phyloP scores from a whole-genome alignment of 2,888 invertebrate genomes.

The Callosobruchus maculatus region DNA sequence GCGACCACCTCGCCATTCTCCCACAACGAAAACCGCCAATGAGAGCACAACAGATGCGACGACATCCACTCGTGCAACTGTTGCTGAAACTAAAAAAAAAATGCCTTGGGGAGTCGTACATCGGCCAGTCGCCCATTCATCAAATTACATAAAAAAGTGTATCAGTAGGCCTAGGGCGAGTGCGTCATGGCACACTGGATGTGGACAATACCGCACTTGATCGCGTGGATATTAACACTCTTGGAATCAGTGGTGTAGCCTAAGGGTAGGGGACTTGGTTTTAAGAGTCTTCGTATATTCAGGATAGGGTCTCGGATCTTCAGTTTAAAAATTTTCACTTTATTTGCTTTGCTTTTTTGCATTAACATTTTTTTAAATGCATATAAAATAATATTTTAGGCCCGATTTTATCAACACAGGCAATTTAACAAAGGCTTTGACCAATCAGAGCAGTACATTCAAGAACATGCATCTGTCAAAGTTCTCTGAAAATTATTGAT shows the following conservation, averaged over 20 bases:
- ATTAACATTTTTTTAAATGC: no score
- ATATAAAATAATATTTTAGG: no score
- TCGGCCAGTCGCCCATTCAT: slow-evolving; percentile 22
- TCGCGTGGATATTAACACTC: slow-evolving; percentile 27
- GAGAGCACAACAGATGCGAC: neutral
- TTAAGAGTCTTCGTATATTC: neutral
- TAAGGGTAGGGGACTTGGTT: no score
- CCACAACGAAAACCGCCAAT: neutral
- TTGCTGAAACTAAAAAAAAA: slow-evolving; percentile 39
- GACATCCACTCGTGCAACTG: slow-evolving; percentile 38
- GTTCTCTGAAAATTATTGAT: no score
- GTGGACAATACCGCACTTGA: slow-evolving; percentile 39
- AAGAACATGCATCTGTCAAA: no score
- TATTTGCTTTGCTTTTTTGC: no score
- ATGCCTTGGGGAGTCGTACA: slow-evolving; percentile 22
- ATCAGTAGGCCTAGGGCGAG: neutral
- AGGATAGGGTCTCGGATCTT: no score
- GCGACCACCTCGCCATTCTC: no score
- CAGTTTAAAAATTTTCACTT: no score
- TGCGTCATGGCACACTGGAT: neutral
- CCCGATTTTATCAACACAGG: no score
- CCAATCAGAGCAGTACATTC: no score
- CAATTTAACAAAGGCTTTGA: no score
- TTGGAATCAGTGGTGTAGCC: neutral
- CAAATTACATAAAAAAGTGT: neutral